Base-by-base conservation (phyloP, 2,113 vertebrate species). In the Aspidoscelis tigris region DNA sequence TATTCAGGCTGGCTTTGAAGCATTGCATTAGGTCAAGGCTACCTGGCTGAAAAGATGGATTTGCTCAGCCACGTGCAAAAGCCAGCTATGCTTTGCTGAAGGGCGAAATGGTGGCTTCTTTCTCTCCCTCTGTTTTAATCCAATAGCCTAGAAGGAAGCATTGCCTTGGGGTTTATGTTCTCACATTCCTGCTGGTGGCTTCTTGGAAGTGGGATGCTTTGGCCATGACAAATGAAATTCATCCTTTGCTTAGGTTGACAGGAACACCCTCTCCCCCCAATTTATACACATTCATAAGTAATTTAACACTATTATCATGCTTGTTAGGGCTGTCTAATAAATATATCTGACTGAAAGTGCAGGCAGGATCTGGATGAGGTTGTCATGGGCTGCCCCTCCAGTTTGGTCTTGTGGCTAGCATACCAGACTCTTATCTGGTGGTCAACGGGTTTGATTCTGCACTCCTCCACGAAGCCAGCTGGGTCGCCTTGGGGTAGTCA, bases 21-120 rank as follows among this genome's bases (percentile, higher is more conserved):
- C 39, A 53, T 26, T 77, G 24, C 12, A 26, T 72, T 43, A 70
- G 65, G 39, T 78, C 75, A 55, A 77, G 24, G 65, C 82, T 77
- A 77, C 58, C 65, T 71, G 14, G 75, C 65, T 77, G 44, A 77
- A 69, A 66, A 58, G 75, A 77, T 78, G 66, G 82, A 69, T 84
- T 84, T 78, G 66, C 39, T 69, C 82, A 84, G 73, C 43, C 75
- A 61, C 61, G 82, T 84, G 82, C 50, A 58, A 26, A 41, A 20
- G 24, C 55, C n/a, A 58, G 33, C 74, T 6, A 7, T 77, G 65
- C 65, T 71, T 84, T 77, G 24, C 70, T 77, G 9, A 50, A 18
- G 74, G 4, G 14, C 11, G 33, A 50, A 70, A 55, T 70, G 66
- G 39, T 50, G 55, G 12, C 39, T 43, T 70, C 50, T 43, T 70